Conservation (phyloP, 2,888 invertebrate genomes). For the Ophion slaviceki region DNA sequence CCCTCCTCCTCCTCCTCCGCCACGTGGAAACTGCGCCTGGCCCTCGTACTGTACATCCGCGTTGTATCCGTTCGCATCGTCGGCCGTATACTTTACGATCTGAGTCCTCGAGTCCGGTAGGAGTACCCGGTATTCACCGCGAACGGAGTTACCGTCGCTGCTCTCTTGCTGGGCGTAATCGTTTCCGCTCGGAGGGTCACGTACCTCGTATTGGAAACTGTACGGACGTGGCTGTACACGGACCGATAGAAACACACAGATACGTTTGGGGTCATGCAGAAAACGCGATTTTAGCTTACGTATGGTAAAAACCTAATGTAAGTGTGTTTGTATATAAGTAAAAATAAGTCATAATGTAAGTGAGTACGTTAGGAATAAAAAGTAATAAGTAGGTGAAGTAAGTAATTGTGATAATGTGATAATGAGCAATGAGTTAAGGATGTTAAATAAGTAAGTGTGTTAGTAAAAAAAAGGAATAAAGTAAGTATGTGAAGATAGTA, state of each 20-base stretch:
- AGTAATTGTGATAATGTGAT: too few species aligned
- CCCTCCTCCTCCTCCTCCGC: conserved; percentile 55
- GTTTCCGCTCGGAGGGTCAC: conserved; percentile 91
- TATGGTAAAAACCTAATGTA: background rate
- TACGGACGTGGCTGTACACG: conserved; percentile 86
- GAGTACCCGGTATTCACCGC: conserved; percentile 93
- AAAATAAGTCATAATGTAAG: too few species aligned
- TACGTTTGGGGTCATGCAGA: background rate
- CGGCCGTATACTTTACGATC: conserved; percentile 92
- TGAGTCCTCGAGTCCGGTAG: conserved; percentile 94
- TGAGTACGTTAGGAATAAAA: too few species aligned
- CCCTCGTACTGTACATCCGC: conserved; percentile 90
- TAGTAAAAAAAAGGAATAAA: too few species aligned
- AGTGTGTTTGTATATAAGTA: background rate
- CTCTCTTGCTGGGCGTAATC: conserved; percentile 93
- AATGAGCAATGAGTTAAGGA: too few species aligned
- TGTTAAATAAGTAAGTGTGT: too few species aligned
- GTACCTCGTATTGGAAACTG: conserved; percentile 94
- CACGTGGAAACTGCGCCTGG: conserved; percentile 81
- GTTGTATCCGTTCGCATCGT: conserved; percentile 95
- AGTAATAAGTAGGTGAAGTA: too few species aligned
- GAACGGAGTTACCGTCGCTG: conserved; percentile 92
- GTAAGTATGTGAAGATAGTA: too few species aligned
- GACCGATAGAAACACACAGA: background rate
- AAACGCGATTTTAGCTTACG: background rate